phyloP scores from a whole-genome alignment of 92 coral and sea anemone species.

The Siderastrea radians region DNA sequence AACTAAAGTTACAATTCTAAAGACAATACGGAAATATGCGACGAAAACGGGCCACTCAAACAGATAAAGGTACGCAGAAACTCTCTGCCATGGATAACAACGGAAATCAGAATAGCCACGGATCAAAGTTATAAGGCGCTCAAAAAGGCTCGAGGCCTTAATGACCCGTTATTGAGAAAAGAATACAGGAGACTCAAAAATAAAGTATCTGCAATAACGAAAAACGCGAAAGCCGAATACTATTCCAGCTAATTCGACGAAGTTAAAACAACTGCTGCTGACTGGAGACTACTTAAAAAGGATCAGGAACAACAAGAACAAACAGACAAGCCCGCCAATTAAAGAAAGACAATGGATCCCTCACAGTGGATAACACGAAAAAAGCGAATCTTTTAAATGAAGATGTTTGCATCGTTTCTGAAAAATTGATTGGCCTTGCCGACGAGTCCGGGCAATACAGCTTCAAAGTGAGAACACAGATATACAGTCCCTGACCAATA shows the following conservation, averaged over 20 bases:
- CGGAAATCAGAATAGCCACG: slow-evolving; percentile 26
- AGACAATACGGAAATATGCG: neutral
- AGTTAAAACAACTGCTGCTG: slow-evolving; percentile 47
- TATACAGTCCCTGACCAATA: slow-evolving; percentile 21
- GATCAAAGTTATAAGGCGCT: slow-evolving; percentile 28
- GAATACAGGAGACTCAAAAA: slow-evolving; percentile 42
- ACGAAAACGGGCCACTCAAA: slow-evolving; percentile 33
- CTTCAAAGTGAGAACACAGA: neutral
- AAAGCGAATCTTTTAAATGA: slow-evolving; percentile 42
- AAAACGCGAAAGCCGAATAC: slow-evolving; percentile 44
- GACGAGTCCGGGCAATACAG: slow-evolving; percentile 11
- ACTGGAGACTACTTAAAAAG: slow-evolving; percentile 61
- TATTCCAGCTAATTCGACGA: slow-evolving; percentile 34
- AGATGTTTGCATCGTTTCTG: slow-evolving; percentile 23
- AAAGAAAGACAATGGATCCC: slow-evolving; percentile 27
- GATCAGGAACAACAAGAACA: slow-evolving; percentile 30
- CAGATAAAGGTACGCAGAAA: slow-evolving; percentile 35
- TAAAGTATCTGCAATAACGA: slow-evolving; percentile 47
- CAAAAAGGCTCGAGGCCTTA: slow-evolving; percentile 17
- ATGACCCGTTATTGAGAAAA: slow-evolving; percentile 23
- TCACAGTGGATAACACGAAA: slow-evolving; percentile 33
- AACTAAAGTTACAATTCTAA: no score
- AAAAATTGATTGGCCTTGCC: slow-evolving; percentile 35
- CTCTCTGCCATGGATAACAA: slow-evolving; percentile 39
- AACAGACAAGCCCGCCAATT: slow-evolving; percentile 14